phyloP scores from a whole-genome alignment of 2,113 vertebrate genomes.

The Archilochus colubris region DNA sequence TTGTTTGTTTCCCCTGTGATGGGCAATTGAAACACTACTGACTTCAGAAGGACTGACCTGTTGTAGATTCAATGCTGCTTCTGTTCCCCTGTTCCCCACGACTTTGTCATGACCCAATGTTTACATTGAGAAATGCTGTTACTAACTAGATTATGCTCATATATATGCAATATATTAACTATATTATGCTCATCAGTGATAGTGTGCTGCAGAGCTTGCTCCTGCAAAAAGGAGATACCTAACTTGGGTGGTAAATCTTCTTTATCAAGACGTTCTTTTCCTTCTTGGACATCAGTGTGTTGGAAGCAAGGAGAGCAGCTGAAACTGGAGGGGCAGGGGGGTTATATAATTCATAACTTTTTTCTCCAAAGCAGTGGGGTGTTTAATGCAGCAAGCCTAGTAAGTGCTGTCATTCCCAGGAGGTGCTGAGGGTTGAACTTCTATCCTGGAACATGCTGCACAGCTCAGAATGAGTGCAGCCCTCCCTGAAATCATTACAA shows the following conservation, averaged over 20 bases:
- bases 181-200: accelerated
- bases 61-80: background rate
- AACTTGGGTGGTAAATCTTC: background rate
- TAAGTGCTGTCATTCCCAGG: background rate
- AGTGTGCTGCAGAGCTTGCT: background rate
- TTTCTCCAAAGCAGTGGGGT: background rate
- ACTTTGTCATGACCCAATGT: background rate
- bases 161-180: no score
- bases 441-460: background rate
- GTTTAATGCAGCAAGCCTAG: background rate
- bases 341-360: background rate
- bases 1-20: background rate
- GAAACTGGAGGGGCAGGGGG: background rate
- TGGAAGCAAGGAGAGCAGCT: background rate
- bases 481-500: background rate
- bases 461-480: background rate
- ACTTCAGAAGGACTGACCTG: accelerated
- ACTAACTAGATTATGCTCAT: background rate
- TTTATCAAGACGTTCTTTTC: background rate
- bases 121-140: background rate
- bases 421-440: background rate
- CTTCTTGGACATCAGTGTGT: background rate
- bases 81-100: no score
- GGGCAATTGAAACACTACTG: background rate
- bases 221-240: background rate